Conservation (phyloP, 2,888 invertebrate species). For the Smittia sp. region DNA sequence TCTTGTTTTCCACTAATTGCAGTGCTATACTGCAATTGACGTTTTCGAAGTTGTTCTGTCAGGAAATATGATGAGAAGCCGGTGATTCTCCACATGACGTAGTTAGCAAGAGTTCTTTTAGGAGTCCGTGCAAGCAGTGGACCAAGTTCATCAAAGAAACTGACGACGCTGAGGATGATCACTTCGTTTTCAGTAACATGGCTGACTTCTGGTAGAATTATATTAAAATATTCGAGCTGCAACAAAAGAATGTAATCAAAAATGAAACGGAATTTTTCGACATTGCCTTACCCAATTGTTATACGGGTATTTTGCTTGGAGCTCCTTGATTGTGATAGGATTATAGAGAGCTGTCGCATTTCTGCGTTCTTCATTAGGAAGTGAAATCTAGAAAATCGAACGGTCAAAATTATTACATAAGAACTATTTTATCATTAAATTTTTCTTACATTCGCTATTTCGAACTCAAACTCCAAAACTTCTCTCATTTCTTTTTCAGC, state of each 20-base stretch:
- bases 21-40: constrained; percentile 76
- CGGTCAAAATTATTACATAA: too few species aligned
- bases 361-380: constrained; percentile 84
- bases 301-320: constrained; percentile 70
- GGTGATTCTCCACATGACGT: constrained; percentile 80
- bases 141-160: constrained; percentile 50
- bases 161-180: constrained; percentile 55
- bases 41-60: constrained; percentile 65
- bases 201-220: constrained; percentile 50
- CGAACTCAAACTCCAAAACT: constrained; percentile 83
- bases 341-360: constrained; percentile 91
- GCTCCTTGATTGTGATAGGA: constrained; percentile 76
- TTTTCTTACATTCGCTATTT: constrained; percentile 78
- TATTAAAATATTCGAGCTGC: constrained; percentile 51
- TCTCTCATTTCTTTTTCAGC: constrained; percentile 72
- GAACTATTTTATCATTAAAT: constrained; percentile 6
- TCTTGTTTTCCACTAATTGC: constrained; percentile 74
- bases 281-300: constrained; percentile 47
- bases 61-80: constrained; percentile 71
- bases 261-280: constrained; percentile 45
- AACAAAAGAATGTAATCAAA: constrained; percentile 61
- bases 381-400: constrained; percentile 69
- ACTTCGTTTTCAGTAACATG: constrained; percentile 50
- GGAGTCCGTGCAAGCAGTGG: constrained; percentile 11
- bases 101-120: constrained; percentile 65